These are phyloP conservation scores for Lutjanus erythropterus DNA, from an alignment of 2,113 vertebrate genomes.

Conservation along the genomic window DNA sequence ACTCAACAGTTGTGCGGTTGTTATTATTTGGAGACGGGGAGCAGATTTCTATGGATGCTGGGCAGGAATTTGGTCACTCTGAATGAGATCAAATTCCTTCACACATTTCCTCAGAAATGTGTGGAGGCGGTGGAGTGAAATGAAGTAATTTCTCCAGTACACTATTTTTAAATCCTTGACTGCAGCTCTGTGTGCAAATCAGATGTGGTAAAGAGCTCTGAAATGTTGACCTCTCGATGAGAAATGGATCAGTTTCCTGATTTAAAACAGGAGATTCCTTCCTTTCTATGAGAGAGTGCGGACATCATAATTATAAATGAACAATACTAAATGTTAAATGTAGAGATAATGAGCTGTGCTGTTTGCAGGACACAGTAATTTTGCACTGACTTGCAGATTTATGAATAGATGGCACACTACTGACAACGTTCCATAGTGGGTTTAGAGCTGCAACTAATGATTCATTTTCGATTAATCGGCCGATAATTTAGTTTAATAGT, in stretches of 20 bases:
- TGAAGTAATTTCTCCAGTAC: slow-evolving; percentile 1
- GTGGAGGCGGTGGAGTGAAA: slow-evolving; percentile 31
- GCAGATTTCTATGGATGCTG: background rate
- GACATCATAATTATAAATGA: background rate
- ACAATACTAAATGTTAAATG: background rate
- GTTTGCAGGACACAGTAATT: background rate
- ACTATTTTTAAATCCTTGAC: background rate
- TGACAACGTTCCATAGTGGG: too few relatives aligned
- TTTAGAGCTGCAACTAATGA: too few relatives aligned
- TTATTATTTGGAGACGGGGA: too few relatives aligned
- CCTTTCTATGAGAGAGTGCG: background rate
- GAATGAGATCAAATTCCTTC: too few relatives aligned
- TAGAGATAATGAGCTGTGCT: background rate
- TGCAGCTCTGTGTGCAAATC: too few relatives aligned
- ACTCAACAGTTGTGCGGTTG: too few relatives aligned
- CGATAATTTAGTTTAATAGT: too few relatives aligned
- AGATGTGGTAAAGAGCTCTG: too few relatives aligned
- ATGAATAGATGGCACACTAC: too few relatives aligned
- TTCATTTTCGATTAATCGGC: too few relatives aligned
- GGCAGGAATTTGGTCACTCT: background rate
- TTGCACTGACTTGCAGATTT: background rate
- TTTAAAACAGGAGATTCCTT: background rate
- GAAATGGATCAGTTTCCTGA: background rate
- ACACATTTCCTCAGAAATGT: too few relatives aligned
- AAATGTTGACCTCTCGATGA: background rate